phyloP scores from a whole-genome alignment of 2,888 invertebrate genomes.

The Caradrina clavipalpis region DNA sequence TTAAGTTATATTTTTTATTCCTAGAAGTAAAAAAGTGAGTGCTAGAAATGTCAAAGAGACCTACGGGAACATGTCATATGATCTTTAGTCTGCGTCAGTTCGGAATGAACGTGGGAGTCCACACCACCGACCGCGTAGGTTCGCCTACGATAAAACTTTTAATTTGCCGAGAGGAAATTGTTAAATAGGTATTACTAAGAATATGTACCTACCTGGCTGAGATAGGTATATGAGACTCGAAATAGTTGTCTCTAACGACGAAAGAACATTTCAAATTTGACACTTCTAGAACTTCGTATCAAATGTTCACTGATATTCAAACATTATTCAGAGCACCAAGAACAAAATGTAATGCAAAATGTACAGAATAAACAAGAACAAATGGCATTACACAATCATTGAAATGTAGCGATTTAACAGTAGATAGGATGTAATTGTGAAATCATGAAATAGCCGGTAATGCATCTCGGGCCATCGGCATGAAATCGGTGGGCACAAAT shows the following conservation, averaged over 20 bases:
- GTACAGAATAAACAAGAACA: slow-evolving; percentile 21
- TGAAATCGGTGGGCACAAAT: slow-evolving; percentile 58
- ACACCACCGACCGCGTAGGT: background rate
- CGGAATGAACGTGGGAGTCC: slow-evolving; percentile 21
- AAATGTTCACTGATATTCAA: slow-evolving; percentile 2
- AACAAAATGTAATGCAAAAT: slow-evolving; percentile 9
- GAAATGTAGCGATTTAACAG: slow-evolving; percentile 45
- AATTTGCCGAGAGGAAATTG: background rate
- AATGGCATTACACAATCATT: slow-evolving; percentile 42
- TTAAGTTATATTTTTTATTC: background rate
- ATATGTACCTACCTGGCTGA: background rate
- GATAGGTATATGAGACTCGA: background rate
- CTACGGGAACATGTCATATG: slow-evolving; percentile 9
- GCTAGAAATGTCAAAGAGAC: slow-evolving; percentile 7
- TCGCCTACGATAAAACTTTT: slow-evolving; percentile 6
- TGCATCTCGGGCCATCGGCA: slow-evolving; percentile 59
- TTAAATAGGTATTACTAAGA: background rate
- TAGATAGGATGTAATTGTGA: slow-evolving; percentile 46
- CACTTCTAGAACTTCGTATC: slow-evolving; percentile 21
- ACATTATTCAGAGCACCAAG: slow-evolving; percentile 8
- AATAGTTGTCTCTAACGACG: slow-evolving; percentile 23
- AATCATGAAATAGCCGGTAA: slow-evolving; percentile 31
- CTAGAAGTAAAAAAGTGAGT: background rate
- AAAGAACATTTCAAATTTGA: slow-evolving; percentile 24
- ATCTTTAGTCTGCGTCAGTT: slow-evolving; percentile 17